Evolutionary conservation across 1,140 invertebrate species (phyloP).

Genomic region (Papilio polyxenes): DNA sequence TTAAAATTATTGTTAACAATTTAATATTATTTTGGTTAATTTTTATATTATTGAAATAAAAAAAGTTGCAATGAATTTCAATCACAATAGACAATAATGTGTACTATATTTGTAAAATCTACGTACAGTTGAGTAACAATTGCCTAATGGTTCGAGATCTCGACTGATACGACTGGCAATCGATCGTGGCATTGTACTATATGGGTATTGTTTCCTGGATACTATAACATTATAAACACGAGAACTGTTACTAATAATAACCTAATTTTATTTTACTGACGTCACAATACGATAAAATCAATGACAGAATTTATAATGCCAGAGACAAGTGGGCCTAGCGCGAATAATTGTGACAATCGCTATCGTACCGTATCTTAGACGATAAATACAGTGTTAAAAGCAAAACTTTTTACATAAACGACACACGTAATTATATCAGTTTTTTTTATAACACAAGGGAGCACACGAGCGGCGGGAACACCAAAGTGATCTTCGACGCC

Average conservation of each 20-base stretch:
- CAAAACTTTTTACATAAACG: too few relatives aligned
- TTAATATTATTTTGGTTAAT: too few relatives aligned
- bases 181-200: background rate
- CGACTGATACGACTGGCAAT: background rate
- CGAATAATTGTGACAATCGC: too few relatives aligned
- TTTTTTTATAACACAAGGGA: too few relatives aligned
- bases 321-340: too few relatives aligned
- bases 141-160: constrained; percentile 16
- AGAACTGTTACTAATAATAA: background rate
- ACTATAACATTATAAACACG: background rate
- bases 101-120: background rate
- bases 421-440: too few relatives aligned
- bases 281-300: background rate
- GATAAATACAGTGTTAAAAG: too few relatives aligned
- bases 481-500: too few relatives aligned
- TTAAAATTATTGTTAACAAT: too few relatives aligned
- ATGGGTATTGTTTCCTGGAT: background rate
- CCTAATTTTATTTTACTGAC: background rate
- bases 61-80: background rate
- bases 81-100: background rate
- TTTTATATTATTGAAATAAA: background rate
- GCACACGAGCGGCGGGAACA: too few relatives aligned
- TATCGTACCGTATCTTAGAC: too few relatives aligned
- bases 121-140: background rate
- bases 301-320: background rate